phyloP scores from a whole-genome alignment of 2,113 vertebrate species.

The Anser cygnoides region DNA sequence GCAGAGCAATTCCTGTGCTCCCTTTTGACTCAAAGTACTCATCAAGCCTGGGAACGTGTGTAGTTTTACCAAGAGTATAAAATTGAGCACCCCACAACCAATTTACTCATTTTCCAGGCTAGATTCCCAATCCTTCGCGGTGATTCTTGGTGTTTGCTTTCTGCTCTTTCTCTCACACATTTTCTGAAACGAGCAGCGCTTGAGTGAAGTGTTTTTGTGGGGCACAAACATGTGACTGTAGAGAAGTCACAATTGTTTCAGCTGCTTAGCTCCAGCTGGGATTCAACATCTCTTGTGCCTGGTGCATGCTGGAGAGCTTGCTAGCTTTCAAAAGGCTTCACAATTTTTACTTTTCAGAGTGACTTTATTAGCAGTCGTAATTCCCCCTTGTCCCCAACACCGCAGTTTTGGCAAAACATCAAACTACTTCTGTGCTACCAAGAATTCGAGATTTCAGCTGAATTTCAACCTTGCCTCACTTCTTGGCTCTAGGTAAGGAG shows the following conservation, averaged over 20 bases:
- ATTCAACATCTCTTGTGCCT: accelerated
- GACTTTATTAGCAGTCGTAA: neutral
- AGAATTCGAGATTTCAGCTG: neutral
- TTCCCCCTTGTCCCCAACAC: neutral
- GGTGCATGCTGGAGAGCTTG: neutral
- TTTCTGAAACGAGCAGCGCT: accelerated
- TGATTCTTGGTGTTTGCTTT: neutral
- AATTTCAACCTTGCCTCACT: neutral
- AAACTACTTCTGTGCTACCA: neutral
- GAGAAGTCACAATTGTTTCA: neutral
- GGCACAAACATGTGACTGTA: neutral
- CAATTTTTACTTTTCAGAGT: neutral
- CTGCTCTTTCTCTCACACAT: neutral
- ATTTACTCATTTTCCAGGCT: neutral
- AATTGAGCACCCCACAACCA: neutral
- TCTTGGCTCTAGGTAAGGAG: neutral
- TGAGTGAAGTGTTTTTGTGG: neutral
- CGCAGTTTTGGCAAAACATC: neutral
- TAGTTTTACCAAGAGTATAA: accelerated
- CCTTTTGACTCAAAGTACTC: neutral
- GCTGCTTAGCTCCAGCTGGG: neutral
- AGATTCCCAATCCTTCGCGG: neutral
- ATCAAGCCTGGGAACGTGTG: neutral
- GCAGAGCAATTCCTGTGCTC: neutral
- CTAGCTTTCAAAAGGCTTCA: neutral